Base-by-base conservation (phyloP, 2,113 vertebrate species). In the Cebidichthys violaceus region DNA sequence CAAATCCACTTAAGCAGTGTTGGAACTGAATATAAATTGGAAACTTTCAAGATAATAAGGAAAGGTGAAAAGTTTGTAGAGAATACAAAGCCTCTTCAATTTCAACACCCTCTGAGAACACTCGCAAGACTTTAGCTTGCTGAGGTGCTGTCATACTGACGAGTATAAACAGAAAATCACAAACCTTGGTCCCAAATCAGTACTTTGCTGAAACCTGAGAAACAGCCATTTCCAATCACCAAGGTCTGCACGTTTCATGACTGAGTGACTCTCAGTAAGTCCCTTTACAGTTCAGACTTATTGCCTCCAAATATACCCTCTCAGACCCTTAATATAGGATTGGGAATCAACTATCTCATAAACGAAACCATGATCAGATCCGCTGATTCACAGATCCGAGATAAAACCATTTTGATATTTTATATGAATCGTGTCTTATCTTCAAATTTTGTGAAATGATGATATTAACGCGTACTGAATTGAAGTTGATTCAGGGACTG, bases 21-120 rank as follows among this genome's bases (percentile, higher is more conserved):
- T 37, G 29, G 66, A 50, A 77, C n/a, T 45, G n/a, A 57, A 62
- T 71, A 35, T 41, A 55, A 79, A 50, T 45, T 39, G 8, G 27
- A 55, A 66, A 81, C 33, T 54, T 62, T 14, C 1, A 7, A 47
- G 27, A 68, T 60, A 70, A 67, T 61, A 39, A 27, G 10, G 11
- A 72, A 61, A 69, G 31, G 9, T 65, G 33, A 73, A 18, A 50
- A 13, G 13, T 57, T 50, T 17, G 24, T 13, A 43, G 62, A 31
- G 20, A 41, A 74, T 70, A 54, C 2, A 13, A 6, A 68, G 41
- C 50, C 18, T 50, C 52, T 65, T 71, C 2, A 67, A 72, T 62
- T 68, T 45, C 4, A 70, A 27, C 70, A 22, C 4, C 54, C 29
- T 70, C 35, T 66, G 9, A 72, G 35, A 71, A 62, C 27, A 31